Conservation (phyloP, 2,113 vertebrate species). For the Actinemys pallida region DNA sequence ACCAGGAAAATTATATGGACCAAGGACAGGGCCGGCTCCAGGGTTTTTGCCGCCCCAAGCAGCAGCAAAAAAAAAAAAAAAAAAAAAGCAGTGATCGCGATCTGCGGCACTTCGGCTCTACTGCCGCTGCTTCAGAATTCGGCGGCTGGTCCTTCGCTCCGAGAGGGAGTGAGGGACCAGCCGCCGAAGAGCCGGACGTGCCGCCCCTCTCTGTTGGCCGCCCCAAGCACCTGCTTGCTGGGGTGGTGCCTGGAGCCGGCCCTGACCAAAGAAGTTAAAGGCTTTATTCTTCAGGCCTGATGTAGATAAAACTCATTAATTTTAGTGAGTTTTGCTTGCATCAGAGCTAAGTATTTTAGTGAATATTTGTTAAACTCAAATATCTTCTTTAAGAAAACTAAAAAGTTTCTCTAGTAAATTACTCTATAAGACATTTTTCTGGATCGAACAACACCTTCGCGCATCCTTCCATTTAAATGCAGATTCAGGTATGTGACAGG, state of each 20-base stretch:
- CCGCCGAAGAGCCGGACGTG: too few species aligned
- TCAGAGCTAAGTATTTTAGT: not conserved
- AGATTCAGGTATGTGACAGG: not conserved
- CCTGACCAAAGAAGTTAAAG: not conserved
- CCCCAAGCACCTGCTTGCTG: too few species aligned
- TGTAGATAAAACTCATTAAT: not conserved
- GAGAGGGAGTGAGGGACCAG: too few species aligned
- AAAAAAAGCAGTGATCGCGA: too few species aligned
- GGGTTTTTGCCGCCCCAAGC: too few species aligned
- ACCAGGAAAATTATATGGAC: not conserved
- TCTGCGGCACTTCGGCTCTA: too few species aligned
- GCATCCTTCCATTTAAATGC: not conserved
- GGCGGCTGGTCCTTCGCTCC: too few species aligned
- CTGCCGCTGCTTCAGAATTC: too few species aligned
- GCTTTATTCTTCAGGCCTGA: not conserved
- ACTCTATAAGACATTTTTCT: slow-evolving; percentile 32
- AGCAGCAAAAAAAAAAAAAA: too few species aligned
- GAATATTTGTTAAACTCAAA: slow-evolving; percentile 34
- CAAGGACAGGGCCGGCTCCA: not conserved
- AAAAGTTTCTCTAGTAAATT: slow-evolving; percentile 22
- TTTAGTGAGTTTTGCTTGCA: not conserved
- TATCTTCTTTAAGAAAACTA: slow-evolving; percentile 1
- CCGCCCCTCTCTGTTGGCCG: too few species aligned
- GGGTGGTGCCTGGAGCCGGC: too few species aligned
- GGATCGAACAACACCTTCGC: slow-evolving; percentile 42